These are phyloP conservation scores for Zonotrichia albicollis DNA, from an alignment of 2,797 vertebrate species.

Conservation along the genomic window DNA sequence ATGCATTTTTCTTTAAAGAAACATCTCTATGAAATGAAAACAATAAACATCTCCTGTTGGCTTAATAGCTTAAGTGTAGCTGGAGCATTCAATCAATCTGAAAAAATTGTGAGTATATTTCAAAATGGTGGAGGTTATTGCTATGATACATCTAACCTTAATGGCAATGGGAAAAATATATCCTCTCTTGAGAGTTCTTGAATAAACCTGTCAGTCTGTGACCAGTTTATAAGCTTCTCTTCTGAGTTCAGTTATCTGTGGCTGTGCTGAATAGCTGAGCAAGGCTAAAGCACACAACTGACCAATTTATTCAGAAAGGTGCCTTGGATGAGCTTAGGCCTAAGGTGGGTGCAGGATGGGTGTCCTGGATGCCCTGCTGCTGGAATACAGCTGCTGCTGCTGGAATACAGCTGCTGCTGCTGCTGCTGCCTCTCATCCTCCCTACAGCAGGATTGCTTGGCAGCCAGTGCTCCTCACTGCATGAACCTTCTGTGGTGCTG, in stretches of 20 bases:
- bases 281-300: neutral
- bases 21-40: constrained; percentile 8
- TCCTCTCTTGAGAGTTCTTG: neutral
- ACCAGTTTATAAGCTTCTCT: neutral
- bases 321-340: neutral
- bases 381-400: neutral
- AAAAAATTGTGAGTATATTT: constrained; percentile 10
- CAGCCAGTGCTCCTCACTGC: neutral
- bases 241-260: neutral
- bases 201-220: neutral
- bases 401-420: neutral
- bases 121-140: neutral
- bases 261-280: neutral
- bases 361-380: neutral
- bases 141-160: neutral
- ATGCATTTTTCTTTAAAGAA: neutral
- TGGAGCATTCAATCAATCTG: neutral
- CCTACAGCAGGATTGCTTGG: neutral
- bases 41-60: constrained; percentile 40
- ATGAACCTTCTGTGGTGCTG: neutral
- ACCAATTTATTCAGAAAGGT: neutral
- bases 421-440: neutral
- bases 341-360: neutral
- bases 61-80: constrained; percentile 1
- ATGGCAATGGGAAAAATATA: neutral